These are phyloP conservation scores for Ferdinandea cuprea DNA, from an alignment of 2,888 invertebrate species.

Conservation along the genomic window DNA sequence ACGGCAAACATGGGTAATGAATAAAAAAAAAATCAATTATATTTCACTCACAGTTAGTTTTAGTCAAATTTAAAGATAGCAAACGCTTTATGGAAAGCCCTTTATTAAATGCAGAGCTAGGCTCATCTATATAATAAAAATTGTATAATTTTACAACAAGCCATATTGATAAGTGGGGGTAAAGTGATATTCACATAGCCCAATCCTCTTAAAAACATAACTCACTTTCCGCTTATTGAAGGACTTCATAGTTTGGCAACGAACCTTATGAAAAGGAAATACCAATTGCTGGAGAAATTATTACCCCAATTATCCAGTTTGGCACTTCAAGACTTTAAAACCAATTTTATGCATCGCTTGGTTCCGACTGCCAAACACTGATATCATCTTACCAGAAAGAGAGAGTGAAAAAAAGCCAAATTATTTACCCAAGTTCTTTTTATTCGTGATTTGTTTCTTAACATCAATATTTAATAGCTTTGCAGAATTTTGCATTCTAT, in stretches of 20 bases:
- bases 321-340: slow-evolving; percentile 40
- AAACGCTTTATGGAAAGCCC: too few relatives aligned
- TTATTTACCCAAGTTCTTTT: background rate
- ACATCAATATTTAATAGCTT: slow-evolving; percentile 28
- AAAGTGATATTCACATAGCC: too few relatives aligned
- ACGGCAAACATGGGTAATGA: too few relatives aligned
- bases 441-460: slow-evolving; percentile 37
- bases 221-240: background rate
- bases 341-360: slow-evolving; percentile 50
- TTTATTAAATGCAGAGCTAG: too few relatives aligned
- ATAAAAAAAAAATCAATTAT: too few relatives aligned
- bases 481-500: slow-evolving; percentile 13
- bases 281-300: slow-evolving; percentile 4
- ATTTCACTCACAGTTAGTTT: too few relatives aligned
- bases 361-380: slow-evolving; percentile 34
- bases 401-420: background rate
- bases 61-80: too few relatives aligned
- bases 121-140: too few relatives aligned
- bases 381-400: background rate
- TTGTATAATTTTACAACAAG: too few relatives aligned
- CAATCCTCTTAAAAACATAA: background rate
- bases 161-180: too few relatives aligned
- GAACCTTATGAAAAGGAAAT: background rate
- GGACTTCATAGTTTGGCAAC: background rate
- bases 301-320: slow-evolving; percentile 39